Percentiles rank a stretch among this genome's conserved stretches.
Conservation (phyloP, 2,113 vertebrate genomes). For the Erythrolamprus reginae region DNA sequence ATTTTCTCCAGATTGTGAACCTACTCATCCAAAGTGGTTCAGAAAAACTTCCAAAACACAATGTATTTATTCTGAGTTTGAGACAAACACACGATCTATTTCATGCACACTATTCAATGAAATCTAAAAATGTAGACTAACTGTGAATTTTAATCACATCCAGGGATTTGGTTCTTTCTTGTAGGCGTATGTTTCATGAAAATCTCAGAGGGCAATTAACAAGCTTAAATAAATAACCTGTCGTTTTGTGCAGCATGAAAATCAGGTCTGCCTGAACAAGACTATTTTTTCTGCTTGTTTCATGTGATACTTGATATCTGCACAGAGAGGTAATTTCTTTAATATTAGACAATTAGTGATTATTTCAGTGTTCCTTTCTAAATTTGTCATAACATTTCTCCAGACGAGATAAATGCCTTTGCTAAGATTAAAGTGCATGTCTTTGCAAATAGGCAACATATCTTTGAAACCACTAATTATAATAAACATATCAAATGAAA, state of each 20-base stretch:
- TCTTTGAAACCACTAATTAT: background rate
- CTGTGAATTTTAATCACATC: slow-evolving; percentile 1
- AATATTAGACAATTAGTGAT: slow-evolving; percentile 8
- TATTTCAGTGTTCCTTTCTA: background rate
- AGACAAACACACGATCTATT: background rate
- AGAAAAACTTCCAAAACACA: background rate
- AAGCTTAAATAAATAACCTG: background rate
- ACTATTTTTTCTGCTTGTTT: slow-evolving; percentile 8
- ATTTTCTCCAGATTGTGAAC: background rate
- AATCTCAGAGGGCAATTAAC: background rate
- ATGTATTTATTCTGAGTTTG: background rate
- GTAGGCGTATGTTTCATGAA: background rate
- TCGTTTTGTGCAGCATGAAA: slow-evolving; percentile 9
- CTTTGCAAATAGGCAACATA: background rate
- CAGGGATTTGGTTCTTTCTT: background rate
- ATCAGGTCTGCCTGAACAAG: background rate
- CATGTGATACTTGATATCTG: background rate
- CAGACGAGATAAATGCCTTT: background rate
- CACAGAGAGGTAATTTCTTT: background rate
- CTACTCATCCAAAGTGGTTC: background rate
- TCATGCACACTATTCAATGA: background rate
- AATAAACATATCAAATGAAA: background rate
- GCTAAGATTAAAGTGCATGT: background rate
- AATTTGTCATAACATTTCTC: slow-evolving; percentile 6
- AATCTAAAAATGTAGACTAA: background rate